A percentile compares a stretch with the other conserved stretches of the same genome.
Conservation (phyloP, 2,888 invertebrate genomes). For the Scotopteryx bipunctaria region DNA sequence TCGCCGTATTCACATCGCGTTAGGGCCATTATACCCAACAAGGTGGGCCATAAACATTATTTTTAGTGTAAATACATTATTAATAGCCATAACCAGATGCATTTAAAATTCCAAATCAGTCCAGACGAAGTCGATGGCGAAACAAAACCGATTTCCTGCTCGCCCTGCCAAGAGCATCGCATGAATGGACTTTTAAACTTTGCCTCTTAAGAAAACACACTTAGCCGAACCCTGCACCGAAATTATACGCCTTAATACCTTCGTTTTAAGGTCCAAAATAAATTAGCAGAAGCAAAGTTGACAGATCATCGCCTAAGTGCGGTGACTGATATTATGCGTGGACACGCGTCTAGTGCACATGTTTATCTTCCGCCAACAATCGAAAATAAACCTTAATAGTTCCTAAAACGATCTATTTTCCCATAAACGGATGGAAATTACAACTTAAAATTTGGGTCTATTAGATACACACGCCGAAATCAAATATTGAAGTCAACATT, state of each 20-base stretch:
- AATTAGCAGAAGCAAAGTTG: slow-evolving; percentile 53
- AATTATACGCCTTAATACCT: slow-evolving; percentile 32
- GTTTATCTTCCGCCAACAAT: slow-evolving; percentile 41
- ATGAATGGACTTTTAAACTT: slow-evolving; percentile 63
- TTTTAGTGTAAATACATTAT: too few relatives aligned
- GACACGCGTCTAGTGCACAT: slow-evolving; percentile 67
- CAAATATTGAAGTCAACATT: slow-evolving; percentile 30
- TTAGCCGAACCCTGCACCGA: slow-evolving; percentile 13
- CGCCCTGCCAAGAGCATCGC: slow-evolving; percentile 53
- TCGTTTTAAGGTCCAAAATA: slow-evolving; percentile 16
- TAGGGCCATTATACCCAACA: too few relatives aligned
- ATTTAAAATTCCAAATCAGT: slow-evolving; percentile 19
- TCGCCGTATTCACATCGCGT: too few relatives aligned
- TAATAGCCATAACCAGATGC: neutral
- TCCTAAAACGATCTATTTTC: slow-evolving; percentile 38
- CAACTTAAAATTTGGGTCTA: slow-evolving; percentile 39
- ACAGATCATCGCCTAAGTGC: slow-evolving; percentile 76
- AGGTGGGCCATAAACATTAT: too few relatives aligned
- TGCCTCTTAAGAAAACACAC: slow-evolving; percentile 58
- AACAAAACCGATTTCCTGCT: slow-evolving; percentile 31
- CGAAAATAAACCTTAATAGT: slow-evolving; percentile 44
- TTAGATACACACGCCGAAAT: slow-evolving; percentile 41
- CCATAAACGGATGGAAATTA: slow-evolving; percentile 27
- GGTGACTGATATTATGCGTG: slow-evolving; percentile 78
- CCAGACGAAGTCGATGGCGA: slow-evolving; percentile 19